Conservation (phyloP, 2,113 vertebrate genomes). For the Brienomyrus longianalis region DNA sequence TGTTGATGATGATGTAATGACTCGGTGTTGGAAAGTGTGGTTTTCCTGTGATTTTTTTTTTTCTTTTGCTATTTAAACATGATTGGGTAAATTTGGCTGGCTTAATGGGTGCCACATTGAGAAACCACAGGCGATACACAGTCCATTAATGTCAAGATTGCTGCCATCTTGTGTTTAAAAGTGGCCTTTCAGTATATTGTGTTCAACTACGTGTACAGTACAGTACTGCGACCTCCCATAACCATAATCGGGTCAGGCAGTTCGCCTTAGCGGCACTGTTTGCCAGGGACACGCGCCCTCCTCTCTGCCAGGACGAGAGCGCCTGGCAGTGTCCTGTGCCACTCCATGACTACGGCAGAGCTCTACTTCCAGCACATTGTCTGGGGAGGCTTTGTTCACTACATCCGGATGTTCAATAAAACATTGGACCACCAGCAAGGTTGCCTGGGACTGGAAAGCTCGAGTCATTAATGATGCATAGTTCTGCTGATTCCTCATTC, state of each 20-base stretch:
- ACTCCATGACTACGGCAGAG: neutral
- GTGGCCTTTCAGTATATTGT: neutral
- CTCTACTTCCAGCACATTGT: neutral
- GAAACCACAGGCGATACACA: neutral
- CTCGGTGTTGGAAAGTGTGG: neutral
- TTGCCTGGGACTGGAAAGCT: neutral
- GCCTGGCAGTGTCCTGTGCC: neutral
- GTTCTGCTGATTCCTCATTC: neutral
- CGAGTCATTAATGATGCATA: neutral
- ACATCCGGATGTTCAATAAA: constrained; percentile 3
- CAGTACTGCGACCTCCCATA: neutral
- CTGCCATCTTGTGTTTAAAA: neutral
- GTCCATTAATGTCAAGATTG: neutral
- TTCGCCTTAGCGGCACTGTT: neutral
- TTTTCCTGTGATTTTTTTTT: neutral
- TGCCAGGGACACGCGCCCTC: neutral
- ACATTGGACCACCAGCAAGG: neutral
- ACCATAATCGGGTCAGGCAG: neutral
- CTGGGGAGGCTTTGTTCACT: neutral
- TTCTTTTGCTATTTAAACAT: neutral
- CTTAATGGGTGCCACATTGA: neutral
- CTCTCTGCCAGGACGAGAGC: neutral
- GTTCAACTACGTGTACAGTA: neutral
- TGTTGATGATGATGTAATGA: neutral
- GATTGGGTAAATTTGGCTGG: neutral